These are phyloP conservation scores for Mus pahari DNA, from an alignment of 2,113 vertebrate species.

Conservation along the genomic window DNA sequence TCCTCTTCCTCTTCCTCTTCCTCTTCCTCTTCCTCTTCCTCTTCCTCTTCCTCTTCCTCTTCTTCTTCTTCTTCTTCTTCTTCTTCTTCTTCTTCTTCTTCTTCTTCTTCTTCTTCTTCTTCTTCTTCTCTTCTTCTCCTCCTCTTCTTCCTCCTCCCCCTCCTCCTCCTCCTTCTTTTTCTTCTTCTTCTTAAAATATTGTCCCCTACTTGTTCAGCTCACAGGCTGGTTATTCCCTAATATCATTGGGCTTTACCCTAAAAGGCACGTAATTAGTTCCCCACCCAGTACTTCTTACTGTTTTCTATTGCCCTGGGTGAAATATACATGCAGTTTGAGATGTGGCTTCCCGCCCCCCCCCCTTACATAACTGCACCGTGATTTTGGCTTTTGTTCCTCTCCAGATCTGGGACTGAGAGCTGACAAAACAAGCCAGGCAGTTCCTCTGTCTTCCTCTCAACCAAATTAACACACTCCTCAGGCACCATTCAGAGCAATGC, in stretches of 20 bases:
- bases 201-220: slow-evolving; percentile 17
- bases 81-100: background rate
- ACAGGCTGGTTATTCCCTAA: slow-evolving; percentile 11
- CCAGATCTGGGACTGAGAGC: slow-evolving; percentile 49
- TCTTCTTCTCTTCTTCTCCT: too few relatives aligned
- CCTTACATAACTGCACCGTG: slow-evolving; percentile 63
- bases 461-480: slow-evolving; percentile 76
- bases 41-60: too few relatives aligned
- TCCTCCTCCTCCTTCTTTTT: too few relatives aligned
- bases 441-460: background rate
- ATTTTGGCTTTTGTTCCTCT: slow-evolving; percentile 73
- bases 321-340: slow-evolving; percentile 33
- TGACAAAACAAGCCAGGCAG: slow-evolving; percentile 66
- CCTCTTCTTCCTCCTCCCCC: too few relatives aligned
- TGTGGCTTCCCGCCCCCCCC: background rate
- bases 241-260: slow-evolving; percentile 1
- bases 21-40: too few relatives aligned
- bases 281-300: background rate
- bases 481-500: slow-evolving; percentile 73
- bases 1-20: too few relatives aligned
- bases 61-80: too few relatives aligned
- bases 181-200: background rate
- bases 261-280: background rate
- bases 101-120: too few relatives aligned
- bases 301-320: slow-evolving; percentile 1